Evolutionary conservation across 2,113 vertebrate species (phyloP).

Genomic region (Sialia sialis): DNA sequence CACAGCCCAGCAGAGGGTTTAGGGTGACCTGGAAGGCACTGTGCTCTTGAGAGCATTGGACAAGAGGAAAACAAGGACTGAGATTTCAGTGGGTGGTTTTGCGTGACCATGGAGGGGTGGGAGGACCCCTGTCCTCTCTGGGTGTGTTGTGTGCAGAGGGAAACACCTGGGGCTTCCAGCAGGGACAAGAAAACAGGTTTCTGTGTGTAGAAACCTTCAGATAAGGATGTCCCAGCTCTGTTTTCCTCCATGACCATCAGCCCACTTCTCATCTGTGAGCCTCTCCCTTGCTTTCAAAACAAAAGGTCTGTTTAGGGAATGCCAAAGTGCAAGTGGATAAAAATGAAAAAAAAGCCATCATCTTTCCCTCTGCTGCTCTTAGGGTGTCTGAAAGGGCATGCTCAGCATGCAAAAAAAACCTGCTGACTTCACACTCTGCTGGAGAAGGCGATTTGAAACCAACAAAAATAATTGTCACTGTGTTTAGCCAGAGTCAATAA

Average conservation of each 20-base stretch:
- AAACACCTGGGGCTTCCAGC: background rate
- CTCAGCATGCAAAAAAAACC: conserved; percentile 22
- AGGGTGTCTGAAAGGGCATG: conserved; percentile 7
- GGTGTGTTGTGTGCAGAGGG: background rate
- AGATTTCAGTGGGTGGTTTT: background rate
- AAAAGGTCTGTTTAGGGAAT: background rate
- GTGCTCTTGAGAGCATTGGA: fast-evolving
- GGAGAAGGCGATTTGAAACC: conserved; percentile 48
- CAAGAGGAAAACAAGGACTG: background rate
- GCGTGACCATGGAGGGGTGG: background rate
- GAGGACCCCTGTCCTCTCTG: background rate
- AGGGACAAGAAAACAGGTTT: background rate
- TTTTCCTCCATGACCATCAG: background rate
- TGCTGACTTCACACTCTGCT: conserved; percentile 64
- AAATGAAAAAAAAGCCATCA: background rate
- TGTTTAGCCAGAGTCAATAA: conserved; percentile 70
- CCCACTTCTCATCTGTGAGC: fast-evolving
- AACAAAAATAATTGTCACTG: conserved; percentile 65
- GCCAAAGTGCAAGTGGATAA: conserved; percentile 13
- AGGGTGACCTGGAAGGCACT: background rate
- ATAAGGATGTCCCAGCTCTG: background rate
- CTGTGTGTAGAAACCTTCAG: background rate
- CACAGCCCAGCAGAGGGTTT: background rate
- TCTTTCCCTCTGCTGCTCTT: conserved; percentile 10
- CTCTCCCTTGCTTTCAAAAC: background rate